A percentile compares a stretch with the other conserved stretches of the same genome.
These are phyloP conservation scores for Caenorhabditis latens DNA, from an alignment of 1,140 invertebrate genomes.

Conservation along the genomic window DNA sequence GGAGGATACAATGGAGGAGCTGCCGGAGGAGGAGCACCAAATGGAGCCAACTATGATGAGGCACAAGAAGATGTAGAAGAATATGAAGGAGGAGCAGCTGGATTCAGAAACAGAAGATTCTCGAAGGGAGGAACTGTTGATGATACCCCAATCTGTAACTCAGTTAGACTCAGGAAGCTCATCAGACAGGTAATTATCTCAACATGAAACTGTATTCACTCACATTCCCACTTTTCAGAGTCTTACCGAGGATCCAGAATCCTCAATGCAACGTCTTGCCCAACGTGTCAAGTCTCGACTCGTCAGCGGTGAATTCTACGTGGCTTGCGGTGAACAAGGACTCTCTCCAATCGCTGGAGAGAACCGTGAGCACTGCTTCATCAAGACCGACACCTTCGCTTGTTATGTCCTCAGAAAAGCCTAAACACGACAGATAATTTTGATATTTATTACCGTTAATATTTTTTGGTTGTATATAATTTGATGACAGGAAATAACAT, in stretches of 20 bases:
- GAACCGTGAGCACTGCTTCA: constrained; percentile 57
- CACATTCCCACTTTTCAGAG: constrained; percentile 9
- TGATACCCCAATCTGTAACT: constrained; percentile 36
- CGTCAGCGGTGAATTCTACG: constrained; percentile 56
- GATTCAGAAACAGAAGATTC: constrained; percentile 56
- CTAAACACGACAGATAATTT: background rate
- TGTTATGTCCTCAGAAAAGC: constrained; percentile 59
- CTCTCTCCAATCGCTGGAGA: constrained; percentile 49
- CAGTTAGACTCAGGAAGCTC: constrained; percentile 47
- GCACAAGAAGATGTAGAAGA: constrained; percentile 57
- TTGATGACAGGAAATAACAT: too few species aligned
- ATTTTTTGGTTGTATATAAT: constrained; percentile 1
- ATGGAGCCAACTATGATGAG: constrained; percentile 56
- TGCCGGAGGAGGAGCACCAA: constrained; percentile 43
- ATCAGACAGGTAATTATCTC: constrained; percentile 47
- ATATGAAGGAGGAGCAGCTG: constrained; percentile 47
- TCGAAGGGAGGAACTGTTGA: constrained; percentile 38
- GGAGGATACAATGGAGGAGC: constrained; percentile 34
- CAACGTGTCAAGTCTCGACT: constrained; percentile 53
- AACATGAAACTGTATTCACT: background rate
- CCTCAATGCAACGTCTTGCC: constrained; percentile 45
- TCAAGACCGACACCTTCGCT: constrained; percentile 46
- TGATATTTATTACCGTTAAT: constrained; percentile 9
- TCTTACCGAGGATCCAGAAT: constrained; percentile 46
- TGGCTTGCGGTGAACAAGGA: constrained; percentile 59